A percentile compares a stretch with the other conserved stretches of the same genome.
Conservation (phyloP, 2,113 vertebrate genomes). For the Rattus norvegicus region GRCr8 NC_086019.1:164321001-164321500, state of each 20-base stretch:
- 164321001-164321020: neutral
- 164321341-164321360: neutral
- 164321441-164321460: neutral
- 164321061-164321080: conserved; percentile 4
- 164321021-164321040: neutral
- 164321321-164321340: neutral
- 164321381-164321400: conserved; percentile 46
- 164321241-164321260: neutral
- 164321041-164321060: neutral
- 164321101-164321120: conserved; percentile 15
- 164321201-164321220: neutral
- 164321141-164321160: neutral
- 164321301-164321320: neutral
- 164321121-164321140: neutral
- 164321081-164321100: neutral
- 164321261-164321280: neutral
- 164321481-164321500: neutral
- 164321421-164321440: neutral
- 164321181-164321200: neutral
- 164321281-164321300: neutral
- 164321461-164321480: conserved; percentile 32
- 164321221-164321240: neutral
- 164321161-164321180: neutral
- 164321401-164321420: conserved; percentile 33
- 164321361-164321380: conserved; percentile 30